These are phyloP conservation scores for Drosophila albomicans DNA, from an alignment of 1,140 invertebrate genomes.

Conservation along the genomic window DNA sequence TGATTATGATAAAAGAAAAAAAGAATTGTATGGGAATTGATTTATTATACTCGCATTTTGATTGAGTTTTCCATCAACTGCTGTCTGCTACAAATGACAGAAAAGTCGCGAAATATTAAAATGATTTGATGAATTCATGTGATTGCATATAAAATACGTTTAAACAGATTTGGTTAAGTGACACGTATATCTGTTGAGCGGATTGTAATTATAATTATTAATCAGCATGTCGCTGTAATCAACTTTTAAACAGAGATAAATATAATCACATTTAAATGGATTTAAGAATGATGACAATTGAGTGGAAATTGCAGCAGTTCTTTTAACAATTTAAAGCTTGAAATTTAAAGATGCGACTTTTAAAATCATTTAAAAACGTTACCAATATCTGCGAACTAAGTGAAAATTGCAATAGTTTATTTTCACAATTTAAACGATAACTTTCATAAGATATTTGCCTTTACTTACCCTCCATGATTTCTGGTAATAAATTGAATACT, in stretches of 20 bases:
- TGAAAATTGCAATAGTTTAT: not conserved
- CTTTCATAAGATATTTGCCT: not conserved
- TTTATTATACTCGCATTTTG: conserved; percentile 11
- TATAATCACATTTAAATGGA: too few relatives aligned
- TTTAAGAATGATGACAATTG: too few relatives aligned
- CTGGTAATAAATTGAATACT: not conserved
- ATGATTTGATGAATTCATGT: not conserved
- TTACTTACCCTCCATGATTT: conserved; percentile 16
- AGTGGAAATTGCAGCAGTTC: not conserved
- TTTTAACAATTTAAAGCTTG: too few relatives aligned
- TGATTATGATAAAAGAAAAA: conserved; percentile 19
- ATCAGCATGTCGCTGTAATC: too few relatives aligned
- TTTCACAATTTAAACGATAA: too few relatives aligned
- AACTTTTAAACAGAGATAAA: too few relatives aligned
- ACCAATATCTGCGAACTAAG: too few relatives aligned
- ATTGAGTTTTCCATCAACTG: conserved; percentile 2
- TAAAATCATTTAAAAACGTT: too few relatives aligned
- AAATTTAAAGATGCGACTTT: too few relatives aligned
- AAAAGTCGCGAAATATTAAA: not conserved
- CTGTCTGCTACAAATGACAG: not conserved
- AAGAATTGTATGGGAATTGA: conserved; percentile 18
- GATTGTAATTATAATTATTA: too few relatives aligned
- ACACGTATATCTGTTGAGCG: too few relatives aligned
- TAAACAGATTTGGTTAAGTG: too few relatives aligned
- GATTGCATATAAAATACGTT: not conserved